Percentiles rank a stretch among this genome's conserved stretches.
These are phyloP conservation scores for Eurytoma adleriae DNA, from an alignment of 2,888 invertebrate genomes.

Conservation along the genomic window DNA sequence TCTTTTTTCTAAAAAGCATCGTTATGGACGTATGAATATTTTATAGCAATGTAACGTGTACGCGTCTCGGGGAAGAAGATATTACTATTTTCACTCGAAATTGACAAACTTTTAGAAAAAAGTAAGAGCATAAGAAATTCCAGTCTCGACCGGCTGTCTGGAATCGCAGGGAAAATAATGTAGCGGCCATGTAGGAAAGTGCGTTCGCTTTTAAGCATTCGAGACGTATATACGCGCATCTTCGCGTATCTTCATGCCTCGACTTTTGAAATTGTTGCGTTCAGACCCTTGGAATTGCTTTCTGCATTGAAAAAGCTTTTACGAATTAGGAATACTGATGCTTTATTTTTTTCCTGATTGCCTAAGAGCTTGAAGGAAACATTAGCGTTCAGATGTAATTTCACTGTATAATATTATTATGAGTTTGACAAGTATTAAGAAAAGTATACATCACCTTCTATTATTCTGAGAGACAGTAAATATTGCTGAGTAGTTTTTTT, in stretches of 20 bases:
- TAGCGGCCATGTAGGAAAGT: constrained; percentile 13
- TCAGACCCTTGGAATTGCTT: constrained; percentile 34
- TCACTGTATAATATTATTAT: constrained; percentile 16
- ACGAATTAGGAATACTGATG: neutral
- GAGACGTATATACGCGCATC: neutral
- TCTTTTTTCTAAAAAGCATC: no score
- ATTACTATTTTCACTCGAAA: no score
- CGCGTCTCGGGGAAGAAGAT: no score
- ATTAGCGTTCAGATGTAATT: constrained; percentile 48
- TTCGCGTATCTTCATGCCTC: constrained; percentile 17
- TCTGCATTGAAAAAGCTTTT: constrained; percentile 17
- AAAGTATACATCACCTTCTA: neutral
- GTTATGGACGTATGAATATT: no score
- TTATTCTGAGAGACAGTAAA: no score
- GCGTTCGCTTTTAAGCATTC: constrained; percentile 1
- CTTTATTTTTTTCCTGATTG: neutral
- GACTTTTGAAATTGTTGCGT: constrained; percentile 45
- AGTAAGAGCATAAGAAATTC: constrained; percentile 2
- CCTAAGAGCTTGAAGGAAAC: constrained; percentile 10
- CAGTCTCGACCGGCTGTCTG: constrained; percentile 45
- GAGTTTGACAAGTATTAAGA: neutral
- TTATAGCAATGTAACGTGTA: no score
- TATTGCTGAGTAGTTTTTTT: no score
- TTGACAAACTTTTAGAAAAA: no score
- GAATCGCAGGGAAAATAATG: constrained; percentile 39